Base-by-base conservation (phyloP, 64 coral and sea anemone species). In the Orbicella faveolata region DNA sequence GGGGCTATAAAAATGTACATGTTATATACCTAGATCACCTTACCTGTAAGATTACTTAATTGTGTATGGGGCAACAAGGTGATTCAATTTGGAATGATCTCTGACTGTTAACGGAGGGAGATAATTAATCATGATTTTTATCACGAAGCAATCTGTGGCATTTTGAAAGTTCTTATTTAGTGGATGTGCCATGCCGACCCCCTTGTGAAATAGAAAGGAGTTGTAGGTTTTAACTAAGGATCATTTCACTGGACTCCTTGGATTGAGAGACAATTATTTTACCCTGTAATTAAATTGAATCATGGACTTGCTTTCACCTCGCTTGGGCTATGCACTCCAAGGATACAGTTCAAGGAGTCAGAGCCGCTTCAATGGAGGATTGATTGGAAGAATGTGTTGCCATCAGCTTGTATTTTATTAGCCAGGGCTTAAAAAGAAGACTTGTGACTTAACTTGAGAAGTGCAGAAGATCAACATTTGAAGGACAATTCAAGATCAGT, bases 371-470 rank as follows among this genome's bases (percentile, higher is more conserved):
- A 39, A 52, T 23, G 41, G 39, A 85, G 63, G 37, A 85, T 44
- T 72, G 2, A 16, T 72, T 53, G 65, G n/a, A 85, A 37, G 48
- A 85, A 72, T 85, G 39, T 69, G 63, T 85, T 85, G 63, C 82
- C 64, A 85, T 85, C 82, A 72, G 63, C 81, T 72, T 85, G 52
- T 85, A 65, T 85, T 85, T 85, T 85, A 65, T 85, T 85, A 85
- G 82, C 65, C 82, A 85, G 82, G 82, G 37, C 17, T 11, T 85
- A 9, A 33, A 85, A 48, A 48, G 44, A 85, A 73, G 82, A 83
- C 80, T 68, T 67, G 18, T 20, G 61, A 65, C 23, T 73, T 7
- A 61, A 36, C 33, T 34, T 11, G 39, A 70, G 67, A 85, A 52
- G 34, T 25, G 21, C 82, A 30, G 82, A 72, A 70, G 21, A 85